Base-by-base conservation (phyloP, 2,888 invertebrate species). In the Pollenia labialis region DNA sequence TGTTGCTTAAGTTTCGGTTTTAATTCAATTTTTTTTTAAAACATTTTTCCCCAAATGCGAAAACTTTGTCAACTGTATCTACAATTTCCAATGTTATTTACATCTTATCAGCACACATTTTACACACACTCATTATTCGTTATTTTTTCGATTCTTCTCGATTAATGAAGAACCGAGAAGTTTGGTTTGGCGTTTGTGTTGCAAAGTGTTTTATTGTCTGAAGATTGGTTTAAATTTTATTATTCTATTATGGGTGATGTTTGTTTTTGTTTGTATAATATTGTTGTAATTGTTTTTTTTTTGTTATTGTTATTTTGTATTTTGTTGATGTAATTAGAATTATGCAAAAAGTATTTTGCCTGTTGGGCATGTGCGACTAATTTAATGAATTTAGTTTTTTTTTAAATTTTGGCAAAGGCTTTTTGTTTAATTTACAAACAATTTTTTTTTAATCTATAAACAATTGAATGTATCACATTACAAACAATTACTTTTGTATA, bases 291-390 rank as follows among this genome's bases (percentile, higher is more conserved):
- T 77, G 46, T 82, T 88, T 84, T 68, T 85, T 82, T 88, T 84
- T 68, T 85, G 87, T 88, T 87, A 18, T 81, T 89, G 81, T 76
- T 76, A 66, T 71, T 66, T 42, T 60, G 66, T 68, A 32, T 85
- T 56, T 56, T 71, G 32, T 62, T 87, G 66, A 71, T 83, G 71
- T 85, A 81, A 87, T 81, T 81, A 77, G 81, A 87, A 88, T 88
- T 88, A 88, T 85, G 85, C 81, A 86, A 88, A 88, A 86, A 81
- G 69, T 85, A 85, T 74, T 77, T 83, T 75, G 83, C 71, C 81
- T 77, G 52, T 56, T 60, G 72, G 81, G 81, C 76, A 83, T 88
- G 75, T 81, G 80, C 83, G 69, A 76, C 85, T 81, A 87, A 88
- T 88, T 86, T 75, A 83, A 87, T 88, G 81, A 77, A 72, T 77